Percentiles rank a stretch among this genome's conserved stretches.
These are phyloP conservation scores for Psilopogon haemacephalus DNA, from an alignment of 2,113 vertebrate species.

Conservation along the genomic window DNA sequence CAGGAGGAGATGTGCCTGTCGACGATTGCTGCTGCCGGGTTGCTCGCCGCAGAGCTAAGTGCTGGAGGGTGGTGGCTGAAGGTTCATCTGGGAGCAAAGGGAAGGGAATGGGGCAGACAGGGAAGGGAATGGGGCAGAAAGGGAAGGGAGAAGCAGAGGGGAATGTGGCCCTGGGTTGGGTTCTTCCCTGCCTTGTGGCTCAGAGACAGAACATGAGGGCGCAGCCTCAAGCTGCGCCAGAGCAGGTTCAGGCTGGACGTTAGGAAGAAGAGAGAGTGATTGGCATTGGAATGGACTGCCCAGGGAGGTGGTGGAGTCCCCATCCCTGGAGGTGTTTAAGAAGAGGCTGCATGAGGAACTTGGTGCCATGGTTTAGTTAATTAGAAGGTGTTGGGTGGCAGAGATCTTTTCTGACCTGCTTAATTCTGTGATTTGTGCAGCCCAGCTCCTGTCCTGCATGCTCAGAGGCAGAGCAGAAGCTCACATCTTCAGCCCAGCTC, in stretches of 20 bases:
- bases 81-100: accelerated
- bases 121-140: neutral
- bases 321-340: too few relatives aligned
- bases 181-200: neutral
- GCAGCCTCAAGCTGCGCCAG: too few relatives aligned
- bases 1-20: neutral
- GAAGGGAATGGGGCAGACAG: neutral
- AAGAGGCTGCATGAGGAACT: too few relatives aligned
- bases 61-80: neutral
- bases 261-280: too few relatives aligned
- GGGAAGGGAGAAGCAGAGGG: neutral
- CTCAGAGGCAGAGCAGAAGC: neutral
- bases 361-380: too few relatives aligned
- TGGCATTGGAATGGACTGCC: too few relatives aligned
- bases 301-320: too few relatives aligned
- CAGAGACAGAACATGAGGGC: too few relatives aligned
- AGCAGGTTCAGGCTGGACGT: too few relatives aligned
- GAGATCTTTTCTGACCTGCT: too few relatives aligned
- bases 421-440: too few relatives aligned
- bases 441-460: neutral
- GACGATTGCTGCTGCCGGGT: neutral
- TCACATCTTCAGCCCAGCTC: neutral
- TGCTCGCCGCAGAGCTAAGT: accelerated
- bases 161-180: accelerated
- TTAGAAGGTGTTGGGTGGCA: too few relatives aligned